A percentile compares a stretch with the other conserved stretches of the same genome.
phyloP scores from a whole-genome alignment of 2,113 vertebrate genomes.

The Peromyscus californicus region DNA sequence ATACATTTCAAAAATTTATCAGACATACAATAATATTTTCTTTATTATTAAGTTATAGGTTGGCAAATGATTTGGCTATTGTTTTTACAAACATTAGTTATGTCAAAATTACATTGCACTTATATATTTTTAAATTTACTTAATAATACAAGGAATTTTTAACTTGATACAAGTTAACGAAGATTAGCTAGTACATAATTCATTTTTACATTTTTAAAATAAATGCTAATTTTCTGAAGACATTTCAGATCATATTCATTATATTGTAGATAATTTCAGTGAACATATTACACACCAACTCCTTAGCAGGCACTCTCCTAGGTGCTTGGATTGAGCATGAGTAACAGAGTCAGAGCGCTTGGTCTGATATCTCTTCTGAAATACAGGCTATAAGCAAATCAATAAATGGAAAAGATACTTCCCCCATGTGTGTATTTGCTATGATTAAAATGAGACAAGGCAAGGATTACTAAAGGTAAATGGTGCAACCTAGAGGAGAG shows the following conservation, averaged over 20 bases:
- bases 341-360: background rate
- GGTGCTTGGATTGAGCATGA: background rate
- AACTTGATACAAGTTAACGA: background rate
- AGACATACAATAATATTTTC: background rate
- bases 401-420: background rate
- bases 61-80: background rate
- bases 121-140: background rate
- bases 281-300: background rate
- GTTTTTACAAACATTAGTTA: background rate
- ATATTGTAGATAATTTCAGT: background rate
- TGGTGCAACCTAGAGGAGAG: background rate
- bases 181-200: background rate
- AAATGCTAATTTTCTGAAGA: background rate
- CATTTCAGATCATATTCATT: background rate
- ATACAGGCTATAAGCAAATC: background rate
- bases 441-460: background rate
- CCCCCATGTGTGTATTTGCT: background rate
- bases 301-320: background rate
- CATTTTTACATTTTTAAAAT: constrained; percentile 15
- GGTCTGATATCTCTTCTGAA: background rate
- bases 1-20: background rate
- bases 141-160: background rate
- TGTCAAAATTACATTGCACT: background rate
- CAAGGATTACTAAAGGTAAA: too few relatives aligned
- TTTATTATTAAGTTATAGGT: background rate